These are phyloP conservation scores for Circaetus cinerascens DNA, from an alignment of 2,113 vertebrate genomes.

Conservation along the genomic window DNA sequence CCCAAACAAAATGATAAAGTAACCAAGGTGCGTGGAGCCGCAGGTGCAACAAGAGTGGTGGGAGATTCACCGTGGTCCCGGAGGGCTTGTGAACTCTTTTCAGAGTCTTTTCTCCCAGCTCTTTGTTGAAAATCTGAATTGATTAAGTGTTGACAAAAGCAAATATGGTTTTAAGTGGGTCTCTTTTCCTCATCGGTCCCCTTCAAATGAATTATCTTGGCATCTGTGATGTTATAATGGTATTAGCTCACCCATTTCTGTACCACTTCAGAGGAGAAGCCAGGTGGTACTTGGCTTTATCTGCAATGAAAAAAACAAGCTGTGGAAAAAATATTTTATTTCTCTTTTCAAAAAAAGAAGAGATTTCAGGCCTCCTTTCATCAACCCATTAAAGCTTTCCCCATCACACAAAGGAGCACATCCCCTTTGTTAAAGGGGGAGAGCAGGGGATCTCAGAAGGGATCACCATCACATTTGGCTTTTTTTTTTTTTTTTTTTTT, in stretches of 20 bases:
- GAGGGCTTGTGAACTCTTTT: background rate
- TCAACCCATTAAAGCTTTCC: background rate
- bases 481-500: background rate
- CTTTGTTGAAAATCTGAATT: background rate
- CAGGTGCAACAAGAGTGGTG: background rate
- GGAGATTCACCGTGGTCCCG: background rate
- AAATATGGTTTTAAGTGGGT: background rate
- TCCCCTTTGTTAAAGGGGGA: background rate
- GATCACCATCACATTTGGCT: background rate
- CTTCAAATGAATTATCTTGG: background rate
- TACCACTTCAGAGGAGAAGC: background rate
- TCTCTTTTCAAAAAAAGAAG: background rate
- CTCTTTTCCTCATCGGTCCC: background rate
- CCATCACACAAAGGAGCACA: background rate
- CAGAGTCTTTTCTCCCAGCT: background rate
- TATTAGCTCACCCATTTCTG: background rate
- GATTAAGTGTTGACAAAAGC: background rate
- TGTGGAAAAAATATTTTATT: background rate
- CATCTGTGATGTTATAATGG: background rate
- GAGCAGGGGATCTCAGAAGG: background rate
- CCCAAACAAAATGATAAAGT: background rate
- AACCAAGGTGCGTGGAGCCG: background rate
- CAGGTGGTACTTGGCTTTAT: background rate
- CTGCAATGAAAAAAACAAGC: background rate
- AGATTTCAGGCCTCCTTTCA: background rate